Percentiles rank a stretch among this genome's conserved stretches.
Evolutionary conservation across 2,797 vertebrate genomes (phyloP).

Genomic region (Craterocephalus amniculus): DNA sequence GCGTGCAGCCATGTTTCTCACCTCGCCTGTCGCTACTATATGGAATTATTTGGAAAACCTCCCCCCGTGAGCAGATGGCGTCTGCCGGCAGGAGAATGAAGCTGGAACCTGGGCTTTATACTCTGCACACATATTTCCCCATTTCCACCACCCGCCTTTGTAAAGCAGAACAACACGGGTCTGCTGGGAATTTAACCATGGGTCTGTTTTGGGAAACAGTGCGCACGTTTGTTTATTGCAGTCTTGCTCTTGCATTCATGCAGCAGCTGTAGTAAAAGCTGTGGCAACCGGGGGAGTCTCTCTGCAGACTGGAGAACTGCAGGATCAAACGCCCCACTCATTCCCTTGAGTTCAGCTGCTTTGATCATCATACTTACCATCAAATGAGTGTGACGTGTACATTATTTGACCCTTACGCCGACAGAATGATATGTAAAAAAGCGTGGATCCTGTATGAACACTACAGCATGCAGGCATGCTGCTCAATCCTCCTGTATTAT

Average conservation of each 20-base stretch:
- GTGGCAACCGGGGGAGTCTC: slow-evolving; percentile 36
- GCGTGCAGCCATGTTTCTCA: slow-evolving; percentile 51
- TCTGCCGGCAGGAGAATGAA: slow-evolving; percentile 75
- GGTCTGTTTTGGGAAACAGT: slow-evolving; percentile 68
- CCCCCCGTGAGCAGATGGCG: slow-evolving; percentile 81
- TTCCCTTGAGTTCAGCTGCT: slow-evolving; percentile 52
- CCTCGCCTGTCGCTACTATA: slow-evolving; percentile 56
- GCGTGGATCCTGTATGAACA: slow-evolving; percentile 26
- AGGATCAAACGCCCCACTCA: slow-evolving; percentile 28
- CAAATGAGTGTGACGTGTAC: slow-evolving; percentile 45
- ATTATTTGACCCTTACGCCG: slow-evolving; percentile 40
- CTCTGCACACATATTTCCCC: slow-evolving; percentile 51
- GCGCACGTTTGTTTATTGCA: slow-evolving; percentile 68
- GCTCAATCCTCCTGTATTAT: slow-evolving; percentile 55
- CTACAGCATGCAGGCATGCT: slow-evolving; percentile 26
- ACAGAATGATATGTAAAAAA: slow-evolving; percentile 39
- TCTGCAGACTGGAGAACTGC: slow-evolving; percentile 44
- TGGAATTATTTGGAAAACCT: slow-evolving; percentile 79
- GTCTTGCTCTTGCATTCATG: slow-evolving; percentile 50
- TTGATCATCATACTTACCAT: slow-evolving; percentile 60
- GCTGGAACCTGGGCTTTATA: slow-evolving; percentile 68
- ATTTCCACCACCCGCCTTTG: slow-evolving; percentile 60
- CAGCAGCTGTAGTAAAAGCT: slow-evolving; percentile 48
- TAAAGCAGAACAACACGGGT: slow-evolving; percentile 57
- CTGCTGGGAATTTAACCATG: slow-evolving; percentile 68